phyloP scores from a whole-genome alignment of 2,113 vertebrate genomes.

The Psephotus haematonotus region DNA sequence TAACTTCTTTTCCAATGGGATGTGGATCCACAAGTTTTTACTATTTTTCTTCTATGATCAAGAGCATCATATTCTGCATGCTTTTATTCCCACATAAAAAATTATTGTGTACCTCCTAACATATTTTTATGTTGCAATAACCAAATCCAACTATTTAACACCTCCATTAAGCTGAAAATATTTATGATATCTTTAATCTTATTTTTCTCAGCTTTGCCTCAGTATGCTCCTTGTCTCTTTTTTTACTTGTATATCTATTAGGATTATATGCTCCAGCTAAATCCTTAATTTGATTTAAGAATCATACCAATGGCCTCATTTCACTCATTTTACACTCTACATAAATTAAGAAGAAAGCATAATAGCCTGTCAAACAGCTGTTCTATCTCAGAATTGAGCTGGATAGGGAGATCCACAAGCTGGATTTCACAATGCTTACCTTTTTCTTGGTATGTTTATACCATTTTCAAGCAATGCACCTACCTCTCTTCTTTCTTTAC shows the following conservation, averaged over 20 bases:
- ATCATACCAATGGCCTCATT: neutral
- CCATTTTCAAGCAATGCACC: neutral
- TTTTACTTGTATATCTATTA: neutral
- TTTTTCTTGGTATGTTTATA: neutral
- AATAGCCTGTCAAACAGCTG: neutral
- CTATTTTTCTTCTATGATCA: neutral
- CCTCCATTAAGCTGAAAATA: neutral
- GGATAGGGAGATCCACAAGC: neutral
- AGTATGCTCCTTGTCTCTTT: neutral
- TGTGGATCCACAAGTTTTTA: neutral
- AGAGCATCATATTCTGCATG: neutral
- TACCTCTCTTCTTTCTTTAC: neutral
- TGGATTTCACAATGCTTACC: neutral
- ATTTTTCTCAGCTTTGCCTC: neutral
- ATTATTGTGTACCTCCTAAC: neutral
- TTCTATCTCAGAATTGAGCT: neutral
- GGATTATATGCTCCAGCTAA: neutral
- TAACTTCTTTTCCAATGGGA: neutral
- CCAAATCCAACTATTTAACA: neutral
- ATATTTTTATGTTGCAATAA: neutral
- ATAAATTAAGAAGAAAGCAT: neutral
- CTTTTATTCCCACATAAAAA: slow-evolving; percentile 1
- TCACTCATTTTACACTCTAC: neutral
- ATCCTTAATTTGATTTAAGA: neutral
- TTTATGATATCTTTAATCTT: neutral